A percentile compares a stretch with the other conserved stretches of the same genome.
phyloP scores from a whole-genome alignment of 2,888 invertebrate species.

The Euplagia quadripunctaria region DNA sequence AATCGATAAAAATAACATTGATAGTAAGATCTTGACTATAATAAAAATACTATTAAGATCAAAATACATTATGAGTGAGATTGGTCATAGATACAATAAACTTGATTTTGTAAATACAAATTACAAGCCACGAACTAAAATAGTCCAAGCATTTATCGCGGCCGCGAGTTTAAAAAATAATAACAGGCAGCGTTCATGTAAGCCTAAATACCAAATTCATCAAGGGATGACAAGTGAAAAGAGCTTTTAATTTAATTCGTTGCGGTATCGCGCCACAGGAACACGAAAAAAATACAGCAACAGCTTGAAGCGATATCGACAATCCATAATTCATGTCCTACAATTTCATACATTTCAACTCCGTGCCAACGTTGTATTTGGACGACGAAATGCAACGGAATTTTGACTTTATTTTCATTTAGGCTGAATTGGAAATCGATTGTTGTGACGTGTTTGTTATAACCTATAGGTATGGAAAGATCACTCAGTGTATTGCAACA shows the following conservation, averaged over 20 bases:
- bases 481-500: slow-evolving; percentile 84
- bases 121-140: slow-evolving; percentile 16
- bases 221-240: slow-evolving; percentile 86
- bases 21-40: neutral
- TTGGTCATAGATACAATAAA: neutral
- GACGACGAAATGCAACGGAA: slow-evolving; percentile 59
- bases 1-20: neutral
- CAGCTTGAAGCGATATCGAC: slow-evolving; percentile 88
- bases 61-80: neutral
- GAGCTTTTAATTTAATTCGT: slow-evolving; percentile 88
- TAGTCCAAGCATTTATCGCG: slow-evolving; percentile 27
- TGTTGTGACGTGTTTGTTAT: slow-evolving; percentile 52
- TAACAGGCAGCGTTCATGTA: slow-evolving; percentile 61
- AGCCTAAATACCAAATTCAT: slow-evolving; percentile 84
- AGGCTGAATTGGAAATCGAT: slow-evolving; percentile 59
- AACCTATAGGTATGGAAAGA: slow-evolving; percentile 52
- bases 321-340: slow-evolving; percentile 88
- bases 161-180: slow-evolving; percentile 58
- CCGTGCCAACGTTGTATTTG: slow-evolving; percentile 63
- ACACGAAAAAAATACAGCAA: slow-evolving; percentile 85
- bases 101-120: neutral
- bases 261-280: slow-evolving; percentile 84
- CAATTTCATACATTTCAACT: slow-evolving; percentile 84
- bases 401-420: slow-evolving; percentile 62
- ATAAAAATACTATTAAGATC: neutral